A percentile compares a stretch with the other conserved stretches of the same genome.
Conservation (phyloP, 2,888 invertebrate species). For the Eueremaeus valkanovi region DNA sequence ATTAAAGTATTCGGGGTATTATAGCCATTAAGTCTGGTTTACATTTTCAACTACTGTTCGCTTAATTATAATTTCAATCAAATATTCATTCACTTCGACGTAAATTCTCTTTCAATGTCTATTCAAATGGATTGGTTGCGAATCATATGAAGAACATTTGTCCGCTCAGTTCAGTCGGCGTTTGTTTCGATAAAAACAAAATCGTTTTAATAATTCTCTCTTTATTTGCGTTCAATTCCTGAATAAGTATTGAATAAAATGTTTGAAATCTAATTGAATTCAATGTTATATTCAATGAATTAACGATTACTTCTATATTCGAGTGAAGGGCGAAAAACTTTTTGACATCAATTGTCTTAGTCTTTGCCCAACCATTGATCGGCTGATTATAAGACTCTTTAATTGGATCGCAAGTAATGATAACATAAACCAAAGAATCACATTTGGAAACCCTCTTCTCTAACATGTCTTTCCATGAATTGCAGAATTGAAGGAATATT, state of each 20-base stretch:
- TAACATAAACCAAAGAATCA: constrained; percentile 4
- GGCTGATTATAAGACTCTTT: not conserved
- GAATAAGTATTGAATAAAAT: not conserved
- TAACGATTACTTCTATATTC: constrained; percentile 8
- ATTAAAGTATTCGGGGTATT: too few relatives aligned
- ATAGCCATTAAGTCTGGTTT: too few relatives aligned
- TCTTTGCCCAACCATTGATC: not conserved
- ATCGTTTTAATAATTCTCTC: constrained; percentile 28
- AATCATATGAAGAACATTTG: constrained; percentile 33
- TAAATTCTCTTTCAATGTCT: not conserved
- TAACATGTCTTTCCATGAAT: constrained; percentile 17
- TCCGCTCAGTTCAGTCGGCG: constrained; percentile 33
- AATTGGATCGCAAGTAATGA: not conserved
- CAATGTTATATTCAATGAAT: not conserved
- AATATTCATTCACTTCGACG: too few relatives aligned
- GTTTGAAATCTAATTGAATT: not conserved
- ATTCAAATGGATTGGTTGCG: not conserved
- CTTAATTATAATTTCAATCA: too few relatives aligned
- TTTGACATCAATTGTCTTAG: constrained; percentile 4
- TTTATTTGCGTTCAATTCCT: constrained; percentile 29
- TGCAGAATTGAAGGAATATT: constrained; percentile 4
- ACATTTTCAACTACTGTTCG: too few relatives aligned
- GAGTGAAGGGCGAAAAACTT: constrained; percentile 27
- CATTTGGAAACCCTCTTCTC: not conserved
- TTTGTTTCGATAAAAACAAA: constrained; percentile 19